Percentiles rank a stretch among this genome's conserved stretches.
These are phyloP conservation scores for Bellardia pandia DNA, from an alignment of 2,888 invertebrate species.

Conservation along the genomic window DNA sequence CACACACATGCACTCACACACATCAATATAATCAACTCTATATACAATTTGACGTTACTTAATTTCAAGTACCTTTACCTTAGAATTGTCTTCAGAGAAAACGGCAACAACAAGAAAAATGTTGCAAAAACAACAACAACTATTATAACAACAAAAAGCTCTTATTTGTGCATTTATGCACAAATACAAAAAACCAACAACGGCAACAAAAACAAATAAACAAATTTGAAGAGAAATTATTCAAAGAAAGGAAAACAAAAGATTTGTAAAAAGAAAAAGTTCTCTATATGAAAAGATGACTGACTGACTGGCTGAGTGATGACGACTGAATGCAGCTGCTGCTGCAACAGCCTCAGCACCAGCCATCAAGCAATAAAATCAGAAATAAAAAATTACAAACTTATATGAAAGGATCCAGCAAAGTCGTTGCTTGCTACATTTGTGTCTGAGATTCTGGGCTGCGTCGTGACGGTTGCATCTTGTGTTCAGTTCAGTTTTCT, in stretches of 20 bases:
- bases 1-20: not conserved
- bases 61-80: constrained; percentile 70
- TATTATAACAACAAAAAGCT: constrained; percentile 60
- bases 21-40: constrained; percentile 46
- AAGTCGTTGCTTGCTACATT: constrained; percentile 23
- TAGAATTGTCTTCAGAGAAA: constrained; percentile 72
- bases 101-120: constrained; percentile 37
- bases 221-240: constrained; percentile 58
- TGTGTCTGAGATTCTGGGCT: constrained; percentile 47
- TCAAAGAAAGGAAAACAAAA: constrained; percentile 68
- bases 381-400: not conserved
- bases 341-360: constrained; percentile 12
- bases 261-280: constrained; percentile 64
- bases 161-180: constrained; percentile 73
- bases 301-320: constrained; percentile 29
- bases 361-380: not conserved
- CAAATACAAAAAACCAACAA: constrained; percentile 58
- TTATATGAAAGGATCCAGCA: constrained; percentile 35
- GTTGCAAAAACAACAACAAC: constrained; percentile 45
- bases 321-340: constrained; percentile 27
- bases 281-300: constrained; percentile 47
- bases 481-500: constrained; percentile 52
- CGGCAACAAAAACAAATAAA: constrained; percentile 19
- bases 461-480: constrained; percentile 75
- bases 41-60: constrained; percentile 71